Evolutionary conservation across 2,113 vertebrate genomes (phyloP), one percentile per base, ranked within the genome.

Genomic region (Mesocricetus auratus): DNA sequence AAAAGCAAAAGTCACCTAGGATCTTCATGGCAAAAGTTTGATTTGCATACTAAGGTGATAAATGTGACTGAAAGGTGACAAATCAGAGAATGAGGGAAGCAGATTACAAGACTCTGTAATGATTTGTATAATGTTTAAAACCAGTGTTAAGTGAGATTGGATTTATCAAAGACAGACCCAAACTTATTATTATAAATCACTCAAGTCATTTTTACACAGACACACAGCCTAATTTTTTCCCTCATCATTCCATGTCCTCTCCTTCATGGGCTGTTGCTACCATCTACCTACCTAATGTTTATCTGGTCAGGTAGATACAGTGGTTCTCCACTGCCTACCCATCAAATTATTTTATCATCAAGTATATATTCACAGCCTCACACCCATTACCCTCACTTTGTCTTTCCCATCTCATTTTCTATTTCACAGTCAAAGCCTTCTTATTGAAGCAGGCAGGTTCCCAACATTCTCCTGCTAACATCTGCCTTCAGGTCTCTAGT

Each of bases 341-440:
- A 50, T 45, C 47, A 66, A 26, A 53, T 69, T 0, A 22, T 19
- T 12, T 9, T 29, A 7, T 13, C 29, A 12, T 19, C 21, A 16
- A 50, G 88, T 0, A 47, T 10, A 3, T 17, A 0, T 29, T 53
- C 75, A 21, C 69, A 66, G 29, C 9, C 21, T 85, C 79, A 64
- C 22, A 22, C 2, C 64, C 50, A 17, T 39, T 60, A 12, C 16
- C 79, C 81, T 89, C 69, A 10, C n/a, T 77, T 66, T 17, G 33
- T 93, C 89, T 91, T 60, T 45, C 78, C 31, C 66, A 77, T 73
- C 60, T 81, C 78, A 47, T 39, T 62, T 94, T 91, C 95, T 36
- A 42, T 73, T 86, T 10, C 53, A n/a, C 24, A 33, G 56, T 56
- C 15, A 93, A 94, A 66, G 39, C 36, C 58, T 82, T n/a, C 22